These are phyloP conservation scores for Ethmia dodecea DNA, from an alignment of 2,888 invertebrate species.

Conservation along the genomic window DNA sequence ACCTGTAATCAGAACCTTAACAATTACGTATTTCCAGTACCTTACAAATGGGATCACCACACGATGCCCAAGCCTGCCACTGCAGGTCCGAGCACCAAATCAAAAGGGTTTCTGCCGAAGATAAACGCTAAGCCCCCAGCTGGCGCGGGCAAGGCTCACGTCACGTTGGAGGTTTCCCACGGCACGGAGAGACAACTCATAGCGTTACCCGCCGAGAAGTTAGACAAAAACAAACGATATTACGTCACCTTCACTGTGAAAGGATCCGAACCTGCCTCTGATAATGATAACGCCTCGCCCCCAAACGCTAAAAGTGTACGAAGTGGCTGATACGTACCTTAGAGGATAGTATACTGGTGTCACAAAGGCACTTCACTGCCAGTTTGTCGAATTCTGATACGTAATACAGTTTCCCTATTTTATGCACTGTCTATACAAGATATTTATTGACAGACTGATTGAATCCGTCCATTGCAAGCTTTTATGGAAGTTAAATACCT, in stretches of 20 bases:
- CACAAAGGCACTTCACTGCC: slow-evolving; percentile 29
- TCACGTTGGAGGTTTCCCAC: slow-evolving; percentile 89
- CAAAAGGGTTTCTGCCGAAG: slow-evolving; percentile 82
- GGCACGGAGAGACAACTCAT: slow-evolving; percentile 92
- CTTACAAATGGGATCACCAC: slow-evolving; percentile 86
- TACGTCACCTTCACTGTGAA: slow-evolving; percentile 95
- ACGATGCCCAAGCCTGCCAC: slow-evolving; percentile 85
- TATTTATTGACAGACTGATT: slow-evolving; percentile 7
- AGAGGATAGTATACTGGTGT: neutral
- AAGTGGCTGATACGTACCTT: slow-evolving; percentile 34
- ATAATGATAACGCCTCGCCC: slow-evolving; percentile 64
- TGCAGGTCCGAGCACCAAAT: slow-evolving; percentile 59
- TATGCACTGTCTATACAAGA: neutral
- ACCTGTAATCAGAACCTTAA: too few relatives aligned
- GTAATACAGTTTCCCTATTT: neutral
- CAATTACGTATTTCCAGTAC: slow-evolving; percentile 78
- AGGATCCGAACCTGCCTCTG: slow-evolving; percentile 80
- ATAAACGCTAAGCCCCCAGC: slow-evolving; percentile 72
- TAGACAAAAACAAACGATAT: slow-evolving; percentile 93
- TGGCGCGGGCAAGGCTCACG: slow-evolving; percentile 67
- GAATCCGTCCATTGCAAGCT: slow-evolving; percentile 7
- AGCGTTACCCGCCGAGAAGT: slow-evolving; percentile 89
- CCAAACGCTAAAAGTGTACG: slow-evolving; percentile 59
- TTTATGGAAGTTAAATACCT: neutral
- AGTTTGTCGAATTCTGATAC: slow-evolving; percentile 12